Conservation (phyloP, 2,888 invertebrate genomes). For the Drosophila emarginata region DNA sequence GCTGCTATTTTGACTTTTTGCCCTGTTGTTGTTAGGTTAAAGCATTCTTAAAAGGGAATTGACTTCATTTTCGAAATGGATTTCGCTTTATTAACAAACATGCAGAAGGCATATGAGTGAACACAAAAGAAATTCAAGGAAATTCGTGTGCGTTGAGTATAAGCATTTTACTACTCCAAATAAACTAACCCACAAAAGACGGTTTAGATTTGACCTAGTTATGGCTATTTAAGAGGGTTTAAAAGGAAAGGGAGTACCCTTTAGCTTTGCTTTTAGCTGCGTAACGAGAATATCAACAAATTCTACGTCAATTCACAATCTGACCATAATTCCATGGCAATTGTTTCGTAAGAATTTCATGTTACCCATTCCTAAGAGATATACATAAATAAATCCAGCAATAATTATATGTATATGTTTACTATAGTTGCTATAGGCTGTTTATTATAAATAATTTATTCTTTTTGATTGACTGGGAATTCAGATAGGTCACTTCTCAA, state of each 20-base stretch:
- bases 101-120: constrained; percentile 4
- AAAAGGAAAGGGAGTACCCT: neutral
- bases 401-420: too few species aligned
- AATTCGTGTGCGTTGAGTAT: neutral
- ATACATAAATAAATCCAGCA: too few species aligned
- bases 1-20: constrained; percentile 7
- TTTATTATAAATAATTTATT: too few species aligned
- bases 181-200: constrained; percentile 1
- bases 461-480: too few species aligned
- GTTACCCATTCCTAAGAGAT: too few species aligned
- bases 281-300: neutral
- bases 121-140: neutral
- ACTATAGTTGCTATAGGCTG: too few species aligned
- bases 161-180: neutral
- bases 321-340: too few species aligned
- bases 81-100: constrained; percentile 8
- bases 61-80: constrained; percentile 6
- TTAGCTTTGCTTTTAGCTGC: neutral
- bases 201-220: neutral
- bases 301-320: neutral
- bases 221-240: neutral
- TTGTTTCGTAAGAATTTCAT: too few species aligned
- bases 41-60: constrained; percentile 6
- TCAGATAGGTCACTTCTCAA: too few species aligned
- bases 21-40: neutral